Base-by-base conservation (phyloP, 1,140 invertebrate genomes). In the Polypedilum pembai region DNA sequence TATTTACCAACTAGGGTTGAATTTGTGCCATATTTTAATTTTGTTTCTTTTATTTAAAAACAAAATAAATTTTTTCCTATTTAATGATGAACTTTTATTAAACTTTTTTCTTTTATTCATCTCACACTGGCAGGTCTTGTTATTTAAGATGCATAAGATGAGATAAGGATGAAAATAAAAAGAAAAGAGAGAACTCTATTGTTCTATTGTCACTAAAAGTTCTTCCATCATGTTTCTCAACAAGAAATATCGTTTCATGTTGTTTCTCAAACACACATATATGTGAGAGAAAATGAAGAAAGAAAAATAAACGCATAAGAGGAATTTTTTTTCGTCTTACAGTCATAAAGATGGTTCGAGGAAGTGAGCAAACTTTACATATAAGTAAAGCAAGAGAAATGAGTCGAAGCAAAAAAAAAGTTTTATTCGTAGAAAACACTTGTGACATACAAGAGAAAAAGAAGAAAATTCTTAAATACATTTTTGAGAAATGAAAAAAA, bases 101-200 rank as follows among this genome's bases (percentile, higher is more conserved):
- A 33, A 33, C 24, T 33, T 33, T 33, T 33, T n/a, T n/a, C 40
- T 10, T 41, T 45, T 15, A 10, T 45, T 56, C 45, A n/a, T 56
- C 45, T 56, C 45, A 56, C 15, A 56, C n/a, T n/a, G 45, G 12
- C n/a, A 12, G 8, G 8, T 56, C 45, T 56, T 56, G 45, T 56
- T 56, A 56, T 56, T 56, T 56, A 56, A 15, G 45, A 56, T 56
- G 45, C 45, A 56, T 56, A 56, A 56, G 45, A 56, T 56, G 45
- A 56, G 45, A 56, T 56, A 56, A 56, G 10, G 45, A 56, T 56
- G 45, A 56, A n/a, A 56, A 33, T 33, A 33, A 33, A 33, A 33
- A 33, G 24, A 33, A 33, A 33, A 33, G 5, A 33, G 5, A 56
- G 45, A 56, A 56, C 45, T 56, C 45, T 56, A 56, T 56, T 56